Evolutionary conservation across 2,113 vertebrate species (phyloP).

Genomic region (Ranitomeya variabilis): DNA sequence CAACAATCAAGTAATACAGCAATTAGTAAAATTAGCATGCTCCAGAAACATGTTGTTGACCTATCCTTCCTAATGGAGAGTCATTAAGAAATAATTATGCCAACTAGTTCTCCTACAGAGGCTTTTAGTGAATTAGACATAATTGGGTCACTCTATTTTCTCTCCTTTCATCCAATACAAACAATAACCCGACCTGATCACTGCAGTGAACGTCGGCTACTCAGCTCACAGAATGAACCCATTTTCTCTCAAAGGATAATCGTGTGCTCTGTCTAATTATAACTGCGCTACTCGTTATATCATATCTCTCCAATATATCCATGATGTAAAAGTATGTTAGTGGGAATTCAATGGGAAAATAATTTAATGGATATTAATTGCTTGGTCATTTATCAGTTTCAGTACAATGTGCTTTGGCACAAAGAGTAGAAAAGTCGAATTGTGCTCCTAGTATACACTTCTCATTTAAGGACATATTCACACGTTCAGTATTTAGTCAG

Average conservation of each 20-base stretch:
- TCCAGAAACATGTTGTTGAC: constrained; percentile 30
- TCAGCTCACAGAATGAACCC: neutral
- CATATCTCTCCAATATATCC: neutral
- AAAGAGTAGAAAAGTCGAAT: too few species aligned
- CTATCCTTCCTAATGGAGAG: constrained; percentile 25
- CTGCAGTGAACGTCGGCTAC: neutral
- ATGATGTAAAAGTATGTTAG: neutral
- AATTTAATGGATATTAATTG: too few species aligned
- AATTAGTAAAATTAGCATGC: constrained; percentile 34
- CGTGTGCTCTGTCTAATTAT: neutral
- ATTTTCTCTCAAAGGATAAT: constrained; percentile 28
- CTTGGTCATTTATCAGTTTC: too few species aligned
- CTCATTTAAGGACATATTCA: too few species aligned
- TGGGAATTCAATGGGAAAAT: neutral
- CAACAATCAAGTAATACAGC: constrained; percentile 19
- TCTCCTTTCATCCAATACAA: constrained; percentile 21
- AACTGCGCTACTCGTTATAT: neutral
- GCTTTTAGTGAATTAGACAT: constrained; percentile 39
- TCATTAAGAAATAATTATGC: constrained; percentile 35
- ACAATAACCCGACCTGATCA: constrained; percentile 17
- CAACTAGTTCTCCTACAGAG: neutral
- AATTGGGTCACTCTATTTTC: constrained; percentile 38
- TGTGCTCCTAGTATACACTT: too few species aligned
- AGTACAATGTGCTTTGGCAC: too few species aligned
- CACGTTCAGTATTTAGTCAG: too few species aligned